These are phyloP conservation scores for Eptatretus burgeri DNA, from an alignment of 2,113 vertebrate species.

Conservation along the genomic window DNA sequence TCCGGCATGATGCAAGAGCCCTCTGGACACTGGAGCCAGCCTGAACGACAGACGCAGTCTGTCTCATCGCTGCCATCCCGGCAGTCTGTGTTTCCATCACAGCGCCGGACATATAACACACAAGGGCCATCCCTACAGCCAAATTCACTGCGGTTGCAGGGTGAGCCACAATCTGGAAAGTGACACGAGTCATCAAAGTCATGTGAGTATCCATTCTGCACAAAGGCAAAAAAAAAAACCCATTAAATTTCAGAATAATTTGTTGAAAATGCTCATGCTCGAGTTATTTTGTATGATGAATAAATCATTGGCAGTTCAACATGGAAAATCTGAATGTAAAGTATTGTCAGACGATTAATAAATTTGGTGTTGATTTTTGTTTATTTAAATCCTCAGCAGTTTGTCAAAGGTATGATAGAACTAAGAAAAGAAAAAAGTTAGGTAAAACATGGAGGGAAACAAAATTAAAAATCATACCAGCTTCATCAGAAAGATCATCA, in stretches of 20 bases:
- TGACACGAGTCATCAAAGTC: not conserved
- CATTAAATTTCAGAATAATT: no score
- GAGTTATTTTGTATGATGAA: no score
- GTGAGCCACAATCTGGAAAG: constrained; percentile 27
- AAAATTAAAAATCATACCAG: constrained; percentile 14
- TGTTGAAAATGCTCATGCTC: no score
- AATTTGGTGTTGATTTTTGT: no score
- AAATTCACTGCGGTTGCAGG: constrained; percentile 28
- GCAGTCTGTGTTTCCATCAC: constrained; percentile 44
- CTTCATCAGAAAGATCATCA: constrained; percentile 29
- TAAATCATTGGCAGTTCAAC: no score
- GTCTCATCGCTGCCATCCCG: constrained; percentile 42
- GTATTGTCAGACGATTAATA: no score
- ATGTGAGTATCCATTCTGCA: not conserved
- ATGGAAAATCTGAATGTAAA: no score
- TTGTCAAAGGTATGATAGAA: no score
- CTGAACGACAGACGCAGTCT: constrained; percentile 23
- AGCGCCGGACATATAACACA: constrained; percentile 27
- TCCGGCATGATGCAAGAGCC: constrained; percentile 20
- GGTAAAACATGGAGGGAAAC: no score
- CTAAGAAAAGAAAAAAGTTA: no score
- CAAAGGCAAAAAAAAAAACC: no score
- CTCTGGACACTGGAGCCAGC: constrained; percentile 30
- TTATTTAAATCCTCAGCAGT: no score
- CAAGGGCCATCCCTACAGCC: constrained; percentile 27